Percentiles rank a stretch among this genome's conserved stretches.
Conservation (phyloP, 2,797 vertebrate genomes). For the Acomys russatus region DNA sequence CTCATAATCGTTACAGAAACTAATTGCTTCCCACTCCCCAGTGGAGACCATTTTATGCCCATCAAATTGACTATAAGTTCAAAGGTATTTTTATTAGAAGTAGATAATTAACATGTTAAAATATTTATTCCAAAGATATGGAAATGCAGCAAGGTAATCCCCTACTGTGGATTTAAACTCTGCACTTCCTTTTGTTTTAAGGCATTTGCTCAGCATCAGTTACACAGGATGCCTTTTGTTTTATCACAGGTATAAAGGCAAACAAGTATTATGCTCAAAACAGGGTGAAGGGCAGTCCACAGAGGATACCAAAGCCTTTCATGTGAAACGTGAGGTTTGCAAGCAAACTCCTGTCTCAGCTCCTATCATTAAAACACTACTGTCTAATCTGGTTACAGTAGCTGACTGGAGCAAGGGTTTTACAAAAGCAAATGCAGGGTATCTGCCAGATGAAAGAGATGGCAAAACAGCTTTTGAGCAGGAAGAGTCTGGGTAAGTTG, state of each 20-base stretch:
- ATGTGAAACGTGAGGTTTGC: conserved; percentile 65
- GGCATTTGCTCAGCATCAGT: conserved; percentile 75
- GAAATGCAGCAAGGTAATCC: conserved; percentile 88
- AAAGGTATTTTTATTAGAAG: conserved; percentile 90
- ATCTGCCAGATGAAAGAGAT: conserved; percentile 71
- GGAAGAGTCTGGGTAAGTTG: not conserved
- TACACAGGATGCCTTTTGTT: conserved; percentile 78
- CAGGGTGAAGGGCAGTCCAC: conserved; percentile 60
- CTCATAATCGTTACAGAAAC: conserved; percentile 80
- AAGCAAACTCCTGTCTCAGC: conserved; percentile 57
- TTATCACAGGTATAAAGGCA: conserved; percentile 83
- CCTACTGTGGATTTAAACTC: conserved; percentile 83
- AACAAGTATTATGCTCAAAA: conserved; percentile 83
- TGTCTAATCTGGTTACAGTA: conserved; percentile 68
- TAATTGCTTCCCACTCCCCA: conserved; percentile 89
- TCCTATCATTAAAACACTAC: conserved; percentile 12
- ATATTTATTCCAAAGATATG: conserved; percentile 89
- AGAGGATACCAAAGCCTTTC: conserved; percentile 69
- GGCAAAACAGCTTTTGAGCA: conserved; percentile 17
- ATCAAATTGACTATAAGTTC: conserved; percentile 89
- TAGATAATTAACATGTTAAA: conserved; percentile 90
- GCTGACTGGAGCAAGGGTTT: conserved; percentile 64
- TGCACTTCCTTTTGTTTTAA: conserved; percentile 84
- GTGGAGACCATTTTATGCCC: conserved; percentile 81
- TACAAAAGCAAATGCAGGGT: conserved; percentile 69